Base-by-base conservation (phyloP, 1,140 invertebrate genomes). In the Periplaneta americana region DNA sequence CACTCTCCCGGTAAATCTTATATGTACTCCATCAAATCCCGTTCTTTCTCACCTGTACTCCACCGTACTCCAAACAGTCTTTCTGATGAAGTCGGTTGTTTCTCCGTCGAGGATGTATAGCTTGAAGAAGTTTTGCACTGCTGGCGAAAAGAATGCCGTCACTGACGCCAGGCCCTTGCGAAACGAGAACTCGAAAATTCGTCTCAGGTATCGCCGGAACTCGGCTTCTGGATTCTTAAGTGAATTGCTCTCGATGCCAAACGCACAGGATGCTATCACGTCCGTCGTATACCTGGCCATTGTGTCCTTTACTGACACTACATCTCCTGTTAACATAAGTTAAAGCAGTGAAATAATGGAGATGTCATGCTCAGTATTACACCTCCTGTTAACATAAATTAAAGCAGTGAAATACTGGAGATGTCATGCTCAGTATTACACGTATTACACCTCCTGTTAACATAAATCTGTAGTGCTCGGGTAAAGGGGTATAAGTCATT, bases 141-240 rank as follows among this genome's bases (percentile, higher is more conserved):
- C 1, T 1, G 74, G 74, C 11, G 74, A n/a, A 28, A 75, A 75
- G 28, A 75, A 75, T 13, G 74, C 74, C 13, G 11, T 2, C 11
- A 11, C 74, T 13, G 74, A 75, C 28, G n/a, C 33, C 13, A 75
- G 15, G 15, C 28, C 28, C 28, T 18, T 15, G n/a, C 74, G 79
- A 39, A 86, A 17, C 66, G 86, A n/a, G 28, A 75, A 75, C 86
- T 85, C 87, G 85, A 78, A 86, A 85, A 84, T 86, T 84, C 76
- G 39, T 57, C 39, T 57, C 39, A 57, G 13, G 22, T 57, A 36
- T 48, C 84, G 81, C 1, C 76, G 76, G 33, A 79, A 79, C 57
- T 36, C 36, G 33, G 32, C 31, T 18, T 79, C 36, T 11, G 78
- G 48, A 48, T 39, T 48, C 33, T 79, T 36, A 17, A 79, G 37